Base-by-base conservation (phyloP, 2,888 invertebrate genomes). In the Drosophila affinis region DNA sequence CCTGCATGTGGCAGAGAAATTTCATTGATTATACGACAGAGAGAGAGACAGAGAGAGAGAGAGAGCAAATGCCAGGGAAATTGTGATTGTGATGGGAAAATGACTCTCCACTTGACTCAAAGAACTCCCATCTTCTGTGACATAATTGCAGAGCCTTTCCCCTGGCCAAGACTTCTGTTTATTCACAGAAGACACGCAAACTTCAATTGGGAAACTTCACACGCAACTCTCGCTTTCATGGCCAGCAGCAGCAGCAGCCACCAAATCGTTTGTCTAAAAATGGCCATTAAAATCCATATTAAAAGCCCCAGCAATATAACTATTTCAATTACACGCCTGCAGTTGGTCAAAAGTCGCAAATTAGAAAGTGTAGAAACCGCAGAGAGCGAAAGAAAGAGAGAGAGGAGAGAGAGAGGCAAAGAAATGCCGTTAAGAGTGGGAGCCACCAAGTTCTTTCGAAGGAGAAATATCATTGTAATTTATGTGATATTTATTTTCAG, bases 171-270 rank as follows among this genome's bases (percentile, higher is more conserved):
- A 44, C 18, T 29, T 21, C 45, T 51, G 6, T 12, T 29, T 45
- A 51, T 44, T 70, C 12, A 24, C 46, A 21, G 47, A 52, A 62
- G 24, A 18, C 72, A 72, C 72, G 70, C 70, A 14, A 62, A 39
- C 39, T 48, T 47, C 58, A 75, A 75, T 62, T 69, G 70, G 70
- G 56, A 53, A 75, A 18, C 56, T 45, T 27, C 24, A 45, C 87
- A 88, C 79, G 89, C 89, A 79, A 85, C 85, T 85, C 78, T 85
- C 87, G 81, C 85, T 85, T 85, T 85, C 76, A 68, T 74, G 69
- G 55, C 29, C 60, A 39, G n/a, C 39, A n/a, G n/a, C 39, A 7
- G 14, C 39, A n/a, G n/a, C n/a, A n/a, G n/a, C n/a, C n/a, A 39
- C 39, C 39, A 39, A 39, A 39, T 6, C 14, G 39, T 39, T 39